Evolutionary conservation across 2,113 vertebrate genomes (phyloP).

Genomic region (Hydrolagus affinis): DNA sequence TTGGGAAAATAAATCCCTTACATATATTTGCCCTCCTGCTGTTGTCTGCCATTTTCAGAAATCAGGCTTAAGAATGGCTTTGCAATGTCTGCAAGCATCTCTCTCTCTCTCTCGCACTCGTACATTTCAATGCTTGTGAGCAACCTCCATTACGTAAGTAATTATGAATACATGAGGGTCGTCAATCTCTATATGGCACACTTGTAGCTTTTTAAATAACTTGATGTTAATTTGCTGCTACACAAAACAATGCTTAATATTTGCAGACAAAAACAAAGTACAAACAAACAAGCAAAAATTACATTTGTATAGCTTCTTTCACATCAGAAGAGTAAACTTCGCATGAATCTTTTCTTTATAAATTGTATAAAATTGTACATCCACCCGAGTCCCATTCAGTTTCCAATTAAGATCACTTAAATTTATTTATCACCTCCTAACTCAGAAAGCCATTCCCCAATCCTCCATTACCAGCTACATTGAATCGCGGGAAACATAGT

Average conservation of each 20-base stretch:
- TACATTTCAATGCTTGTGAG: neutral
- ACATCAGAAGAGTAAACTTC: too few species aligned
- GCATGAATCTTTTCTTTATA: too few species aligned
- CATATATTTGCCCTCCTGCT: neutral
- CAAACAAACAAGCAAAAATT: too few species aligned
- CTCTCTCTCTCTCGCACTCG: neutral
- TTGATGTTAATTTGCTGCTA: neutral
- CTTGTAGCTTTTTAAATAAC: constrained; percentile 13
- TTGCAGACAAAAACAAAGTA: neutral
- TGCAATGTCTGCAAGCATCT: neutral
- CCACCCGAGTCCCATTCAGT: too few species aligned
- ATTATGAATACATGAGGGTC: neutral
- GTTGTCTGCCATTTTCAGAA: neutral
- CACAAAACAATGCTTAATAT: neutral
- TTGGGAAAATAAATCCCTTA: neutral
- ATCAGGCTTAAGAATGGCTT: neutral
- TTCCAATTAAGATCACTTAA: too few species aligned
- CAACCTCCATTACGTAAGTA: neutral
- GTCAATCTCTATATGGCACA: neutral
- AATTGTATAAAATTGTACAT: too few species aligned
- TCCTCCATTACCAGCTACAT: too few species aligned
- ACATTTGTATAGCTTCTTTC: too few species aligned
- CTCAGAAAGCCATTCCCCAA: too few species aligned
- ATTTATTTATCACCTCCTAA: too few species aligned
- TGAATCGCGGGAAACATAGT: too few species aligned